Percentiles rank a stretch among this genome's conserved stretches.
These are phyloP conservation scores for Trissolcus basalis DNA, from an alignment of 1,140 invertebrate genomes.

Conservation along the genomic window DNA sequence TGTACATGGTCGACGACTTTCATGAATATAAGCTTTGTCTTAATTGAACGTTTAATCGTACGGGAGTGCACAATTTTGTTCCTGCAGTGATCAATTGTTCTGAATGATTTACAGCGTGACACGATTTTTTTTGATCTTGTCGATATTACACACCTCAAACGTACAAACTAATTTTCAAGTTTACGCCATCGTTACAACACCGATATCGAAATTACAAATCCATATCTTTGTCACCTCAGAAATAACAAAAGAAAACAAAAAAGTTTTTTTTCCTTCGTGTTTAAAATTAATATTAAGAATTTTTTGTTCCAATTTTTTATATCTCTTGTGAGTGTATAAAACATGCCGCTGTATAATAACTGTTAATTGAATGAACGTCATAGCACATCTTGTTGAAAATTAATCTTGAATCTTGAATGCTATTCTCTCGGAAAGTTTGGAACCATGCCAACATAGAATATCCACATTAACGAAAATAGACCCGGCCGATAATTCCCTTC, in stretches of 20 bases:
- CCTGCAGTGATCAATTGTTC: conserved; percentile 6
- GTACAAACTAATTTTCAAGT: too few relatives aligned
- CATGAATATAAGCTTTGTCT: conserved; percentile 49
- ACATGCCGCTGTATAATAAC: too few relatives aligned
- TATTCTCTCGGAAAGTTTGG: conserved; percentile 32
- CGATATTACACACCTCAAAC: too few relatives aligned
- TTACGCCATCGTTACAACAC: too few relatives aligned
- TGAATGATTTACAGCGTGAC: not conserved
- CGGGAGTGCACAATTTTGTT: conserved; percentile 12
- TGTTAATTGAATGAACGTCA: conserved; percentile 39
- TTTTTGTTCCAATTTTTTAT: too few relatives aligned
- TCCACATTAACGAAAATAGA: conserved; percentile 53
- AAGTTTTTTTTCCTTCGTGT: too few relatives aligned
- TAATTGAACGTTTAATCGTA: conserved; percentile 39
- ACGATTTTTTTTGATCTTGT: too few relatives aligned
- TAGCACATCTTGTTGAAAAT: not conserved
- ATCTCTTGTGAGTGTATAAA: too few relatives aligned
- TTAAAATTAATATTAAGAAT: too few relatives aligned
- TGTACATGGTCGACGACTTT: conserved; percentile 48
- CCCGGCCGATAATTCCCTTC: conserved; percentile 20
- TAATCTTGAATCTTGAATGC: conserved; percentile 15
- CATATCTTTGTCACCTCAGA: too few relatives aligned
- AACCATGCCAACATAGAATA: conserved; percentile 31
- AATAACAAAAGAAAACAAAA: too few relatives aligned
- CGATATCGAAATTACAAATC: too few relatives aligned